Conservation (phyloP, 2,888 invertebrate genomes). For the Caenorhabditis wallacei region DNA sequence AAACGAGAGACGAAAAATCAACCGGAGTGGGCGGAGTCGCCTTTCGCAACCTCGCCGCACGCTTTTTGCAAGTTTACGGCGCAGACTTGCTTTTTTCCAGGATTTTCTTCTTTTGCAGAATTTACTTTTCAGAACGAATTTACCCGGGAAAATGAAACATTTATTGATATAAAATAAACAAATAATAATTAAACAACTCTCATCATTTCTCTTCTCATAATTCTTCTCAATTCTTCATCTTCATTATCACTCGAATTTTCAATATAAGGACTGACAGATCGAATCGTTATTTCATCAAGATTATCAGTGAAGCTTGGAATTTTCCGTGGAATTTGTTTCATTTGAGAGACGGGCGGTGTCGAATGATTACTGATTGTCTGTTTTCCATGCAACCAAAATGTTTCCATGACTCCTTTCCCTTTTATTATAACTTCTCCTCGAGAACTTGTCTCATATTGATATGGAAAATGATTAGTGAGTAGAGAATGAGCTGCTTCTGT, state of each 20-base stretch:
- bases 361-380: constrained; percentile 23
- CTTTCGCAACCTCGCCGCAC: constrained; percentile 36
- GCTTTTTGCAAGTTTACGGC: constrained; percentile 35
- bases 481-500: constrained; percentile 72
- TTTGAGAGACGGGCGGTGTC: constrained; percentile 30
- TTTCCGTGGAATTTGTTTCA: constrained; percentile 22
- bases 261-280: constrained; percentile 47
- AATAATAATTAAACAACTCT: constrained; percentile 1
- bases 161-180: constrained; percentile 7
- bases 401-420: constrained; percentile 69
- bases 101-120: not conserved
- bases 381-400: constrained; percentile 53
- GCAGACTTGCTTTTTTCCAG: not conserved
- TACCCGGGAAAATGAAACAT: not conserved
- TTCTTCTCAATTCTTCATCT: constrained; percentile 22
- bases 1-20: constrained; percentile 68
- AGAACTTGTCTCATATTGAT: constrained; percentile 74
- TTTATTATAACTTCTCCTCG: constrained; percentile 80
- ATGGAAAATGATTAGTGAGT: constrained; percentile 70
- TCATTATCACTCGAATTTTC: constrained; percentile 18
- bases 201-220: constrained; percentile 34
- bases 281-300: constrained; percentile 9
- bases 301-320: constrained; percentile 12
- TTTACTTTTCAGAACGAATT: not conserved
- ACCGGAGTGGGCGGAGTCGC: constrained; percentile 39